Evolutionary conservation across 2,888 invertebrate genomes (phyloP).

Genomic region (Drosophila acutilabella): DNA sequence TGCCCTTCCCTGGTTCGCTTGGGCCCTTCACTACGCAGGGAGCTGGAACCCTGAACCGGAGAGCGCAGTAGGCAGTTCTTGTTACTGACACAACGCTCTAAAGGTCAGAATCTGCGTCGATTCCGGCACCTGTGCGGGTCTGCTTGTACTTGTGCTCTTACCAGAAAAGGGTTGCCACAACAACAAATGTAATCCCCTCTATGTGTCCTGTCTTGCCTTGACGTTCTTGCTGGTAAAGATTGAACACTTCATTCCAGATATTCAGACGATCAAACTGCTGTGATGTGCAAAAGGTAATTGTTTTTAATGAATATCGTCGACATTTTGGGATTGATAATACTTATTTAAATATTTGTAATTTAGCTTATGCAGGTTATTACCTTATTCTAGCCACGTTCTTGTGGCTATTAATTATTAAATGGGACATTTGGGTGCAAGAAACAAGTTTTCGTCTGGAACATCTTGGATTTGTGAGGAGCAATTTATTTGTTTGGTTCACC

Average conservation of each 20-base stretch:
- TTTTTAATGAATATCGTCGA: background rate
- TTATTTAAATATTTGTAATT: background rate
- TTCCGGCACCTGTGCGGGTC: too few species aligned
- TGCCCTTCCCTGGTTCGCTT: too few species aligned
- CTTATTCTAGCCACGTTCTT: slow-evolving; percentile 91
- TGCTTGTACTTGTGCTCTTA: too few species aligned
- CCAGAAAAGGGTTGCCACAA: slow-evolving; percentile 8
- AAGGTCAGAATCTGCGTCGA: too few species aligned
- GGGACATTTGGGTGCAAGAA: slow-evolving; percentile 90
- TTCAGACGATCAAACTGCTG: rapidly evolving
- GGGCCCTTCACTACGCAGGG: too few species aligned
- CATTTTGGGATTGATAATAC: background rate
- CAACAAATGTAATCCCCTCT: slow-evolving; percentile 32
- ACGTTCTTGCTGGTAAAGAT: slow-evolving; percentile 17
- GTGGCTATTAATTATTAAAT: slow-evolving; percentile 94
- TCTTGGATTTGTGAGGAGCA: slow-evolving; percentile 50
- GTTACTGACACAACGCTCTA: too few species aligned
- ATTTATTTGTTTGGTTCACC: slow-evolving; percentile 77
- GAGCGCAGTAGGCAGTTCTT: too few species aligned
- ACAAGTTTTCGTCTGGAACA: background rate
- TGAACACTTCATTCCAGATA: background rate
- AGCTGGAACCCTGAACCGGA: too few species aligned
- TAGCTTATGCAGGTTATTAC: slow-evolving; percentile 86
- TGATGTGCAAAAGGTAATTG: slow-evolving; percentile 23
- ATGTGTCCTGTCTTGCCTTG: slow-evolving; percentile 39